Conservation (phyloP, 2,797 vertebrate species). For the Rhabdophis nuchalis region DNA sequence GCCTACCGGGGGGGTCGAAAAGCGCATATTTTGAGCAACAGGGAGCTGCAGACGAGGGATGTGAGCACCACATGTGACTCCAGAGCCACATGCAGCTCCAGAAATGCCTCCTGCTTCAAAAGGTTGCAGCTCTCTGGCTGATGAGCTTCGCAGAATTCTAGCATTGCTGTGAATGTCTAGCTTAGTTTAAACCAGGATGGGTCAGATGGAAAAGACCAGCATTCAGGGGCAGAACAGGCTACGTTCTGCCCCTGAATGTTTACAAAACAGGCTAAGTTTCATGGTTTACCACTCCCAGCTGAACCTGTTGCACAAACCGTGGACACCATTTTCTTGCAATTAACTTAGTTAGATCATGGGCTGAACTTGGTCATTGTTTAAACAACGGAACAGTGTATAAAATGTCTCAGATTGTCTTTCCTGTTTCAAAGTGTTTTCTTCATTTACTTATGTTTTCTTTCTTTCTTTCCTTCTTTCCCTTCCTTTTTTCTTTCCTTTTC, state of each 20-base stretch:
- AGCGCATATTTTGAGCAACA: too few species aligned
- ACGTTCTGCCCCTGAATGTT: not conserved
- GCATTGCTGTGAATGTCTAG: not conserved
- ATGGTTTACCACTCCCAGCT: not conserved
- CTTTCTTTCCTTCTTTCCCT: too few species aligned
- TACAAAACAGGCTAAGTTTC: not conserved
- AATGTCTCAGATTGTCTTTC: not conserved
- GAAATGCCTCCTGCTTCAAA: too few species aligned
- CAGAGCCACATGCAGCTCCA: too few species aligned
- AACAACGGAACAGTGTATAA: not conserved
- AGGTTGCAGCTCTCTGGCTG: not conserved
- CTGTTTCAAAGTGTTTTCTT: not conserved
- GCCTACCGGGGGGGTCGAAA: too few species aligned
- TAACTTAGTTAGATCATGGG: not conserved
- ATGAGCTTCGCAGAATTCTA: not conserved
- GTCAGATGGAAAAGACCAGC: not conserved
- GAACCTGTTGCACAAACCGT: not conserved
- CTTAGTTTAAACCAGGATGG: not conserved
- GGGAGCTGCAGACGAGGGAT: too few species aligned
- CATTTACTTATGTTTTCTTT: fast-evolving
- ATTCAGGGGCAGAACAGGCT: not conserved
- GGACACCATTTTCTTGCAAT: not conserved
- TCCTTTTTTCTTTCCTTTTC: too few species aligned
- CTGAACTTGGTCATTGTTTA: not conserved
- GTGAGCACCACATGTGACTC: too few species aligned